Percentiles rank a stretch among this genome's conserved stretches.
Evolutionary conservation across 1,140 invertebrate species (phyloP).

Genomic region (Trinorchestia longiramus): DNA sequence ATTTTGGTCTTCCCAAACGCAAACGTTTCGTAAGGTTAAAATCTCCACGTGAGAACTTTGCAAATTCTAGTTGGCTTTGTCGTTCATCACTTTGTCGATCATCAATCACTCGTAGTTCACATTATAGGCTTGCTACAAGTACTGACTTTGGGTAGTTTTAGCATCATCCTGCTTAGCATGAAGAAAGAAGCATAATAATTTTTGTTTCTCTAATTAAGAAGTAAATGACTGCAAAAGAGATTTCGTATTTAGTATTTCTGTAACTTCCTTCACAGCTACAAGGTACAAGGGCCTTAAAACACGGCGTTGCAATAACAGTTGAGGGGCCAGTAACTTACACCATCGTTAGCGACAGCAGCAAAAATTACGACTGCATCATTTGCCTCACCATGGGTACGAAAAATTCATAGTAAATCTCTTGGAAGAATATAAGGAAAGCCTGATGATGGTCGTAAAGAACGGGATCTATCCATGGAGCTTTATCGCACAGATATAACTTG

Average conservation of each 20-base stretch:
- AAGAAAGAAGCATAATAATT: no score
- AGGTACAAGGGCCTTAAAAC: neutral
- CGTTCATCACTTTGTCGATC: no score
- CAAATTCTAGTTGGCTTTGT: no score
- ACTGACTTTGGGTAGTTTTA: no score
- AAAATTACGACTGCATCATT: conserved; percentile 18
- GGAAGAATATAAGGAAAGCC: neutral
- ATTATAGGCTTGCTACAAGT: no score
- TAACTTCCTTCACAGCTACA: neutral
- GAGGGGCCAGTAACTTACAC: neutral
- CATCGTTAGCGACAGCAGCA: conserved; percentile 18
- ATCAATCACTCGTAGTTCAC: no score
- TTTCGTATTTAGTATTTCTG: neutral
- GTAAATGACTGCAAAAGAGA: neutral
- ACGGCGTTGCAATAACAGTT: neutral
- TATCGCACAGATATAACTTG: conserved; percentile 4
- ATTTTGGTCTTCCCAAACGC: no score
- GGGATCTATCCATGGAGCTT: conserved; percentile 1
- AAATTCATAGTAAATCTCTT: neutral
- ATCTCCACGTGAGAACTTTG: no score
- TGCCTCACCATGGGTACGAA: neutral
- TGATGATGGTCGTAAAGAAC: conserved; percentile 34
- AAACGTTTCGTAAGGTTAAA: no score
- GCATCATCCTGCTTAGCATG: no score
- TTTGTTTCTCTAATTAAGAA: neutral